Evolutionary conservation across 2,797 vertebrate genomes (phyloP).

Genomic region (Xerus rutilus): DNA sequence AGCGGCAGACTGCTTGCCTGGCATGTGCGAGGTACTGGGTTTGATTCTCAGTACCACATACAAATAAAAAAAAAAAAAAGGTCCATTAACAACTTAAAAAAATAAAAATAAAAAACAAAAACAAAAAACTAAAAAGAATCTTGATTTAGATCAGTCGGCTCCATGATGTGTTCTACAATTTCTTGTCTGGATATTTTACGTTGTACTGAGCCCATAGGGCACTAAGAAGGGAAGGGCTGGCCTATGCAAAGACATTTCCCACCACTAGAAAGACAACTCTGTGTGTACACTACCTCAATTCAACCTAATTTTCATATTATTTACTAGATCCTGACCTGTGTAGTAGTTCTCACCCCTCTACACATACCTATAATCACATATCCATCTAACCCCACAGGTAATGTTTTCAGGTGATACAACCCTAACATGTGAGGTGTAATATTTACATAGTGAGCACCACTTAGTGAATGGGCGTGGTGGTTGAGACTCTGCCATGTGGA

Average conservation of each 20-base stretch:
- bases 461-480: not conserved
- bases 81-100: too few relatives aligned
- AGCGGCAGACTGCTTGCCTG: too few relatives aligned
- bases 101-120: too few relatives aligned
- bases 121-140: not conserved
- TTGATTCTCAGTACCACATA: too few relatives aligned
- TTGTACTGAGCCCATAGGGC: not conserved
- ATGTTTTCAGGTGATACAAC: not conserved
- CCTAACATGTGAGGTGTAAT: not conserved
- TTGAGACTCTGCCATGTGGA: not conserved
- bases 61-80: too few relatives aligned
- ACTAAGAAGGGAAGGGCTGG: not conserved
- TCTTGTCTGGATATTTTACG: not conserved
- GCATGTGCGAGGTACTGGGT: too few relatives aligned
- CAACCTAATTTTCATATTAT: slow-evolving; percentile 9
- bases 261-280: not conserved
- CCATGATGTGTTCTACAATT: not conserved
- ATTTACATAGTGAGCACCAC: not conserved
- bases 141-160: not conserved
- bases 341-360: not conserved
- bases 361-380: not conserved
- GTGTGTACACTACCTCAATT: not conserved
- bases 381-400: not conserved
- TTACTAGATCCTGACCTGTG: not conserved
- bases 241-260: not conserved